Base-by-base conservation (phyloP, 1,140 invertebrate genomes). In the Drosophila sechellia region DNA sequence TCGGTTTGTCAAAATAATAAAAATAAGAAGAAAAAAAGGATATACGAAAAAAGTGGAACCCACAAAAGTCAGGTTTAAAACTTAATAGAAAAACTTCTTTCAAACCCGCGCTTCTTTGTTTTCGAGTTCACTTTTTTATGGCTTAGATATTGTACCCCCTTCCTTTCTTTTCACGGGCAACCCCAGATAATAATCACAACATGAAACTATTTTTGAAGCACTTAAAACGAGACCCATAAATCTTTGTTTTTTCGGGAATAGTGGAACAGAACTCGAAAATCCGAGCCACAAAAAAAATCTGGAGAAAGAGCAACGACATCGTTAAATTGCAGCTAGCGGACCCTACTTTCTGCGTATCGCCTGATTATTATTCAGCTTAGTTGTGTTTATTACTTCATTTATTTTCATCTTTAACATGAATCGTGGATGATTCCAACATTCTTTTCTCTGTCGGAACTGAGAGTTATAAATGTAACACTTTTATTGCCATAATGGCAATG, bases 161-260 rank as follows among this genome's bases (percentile, higher is more conserved):
- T 34, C 27, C 59, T 46, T 34, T n/a, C 43, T 48, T 69, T 69
- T 56, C 53, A 52, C 20, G 20, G 2, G 12, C 43, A 34, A 58
- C 66, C 66, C 40, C 64, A 43, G 70, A 84, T 84, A 55, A 83
- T 84, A 83, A 83, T 83, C 80, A 79, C 59, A 84, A 79, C 80
- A 83, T 83, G 80, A 84, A 76, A 84, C 80, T 84, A 79, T 84
- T 84, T 83, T 79, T 78, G 77, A 70, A 75, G 80, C 80, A 83
- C 80, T 83, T 83, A 83, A 84, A 84, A 71, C 46, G 50, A 83
- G 55, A 45, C 54, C 48, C 80, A 83, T 83, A 83, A 84, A 84
- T 83, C 80, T 83, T 65, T 65, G 10, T 35, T 70, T 70, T 22
- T 69, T 70, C 27, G 66, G 64, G 50, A 56, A 65, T 65, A 65